These are phyloP conservation scores for Frankliniella intonsa DNA, from an alignment of 2,888 invertebrate species.

Conservation along the genomic window DNA sequence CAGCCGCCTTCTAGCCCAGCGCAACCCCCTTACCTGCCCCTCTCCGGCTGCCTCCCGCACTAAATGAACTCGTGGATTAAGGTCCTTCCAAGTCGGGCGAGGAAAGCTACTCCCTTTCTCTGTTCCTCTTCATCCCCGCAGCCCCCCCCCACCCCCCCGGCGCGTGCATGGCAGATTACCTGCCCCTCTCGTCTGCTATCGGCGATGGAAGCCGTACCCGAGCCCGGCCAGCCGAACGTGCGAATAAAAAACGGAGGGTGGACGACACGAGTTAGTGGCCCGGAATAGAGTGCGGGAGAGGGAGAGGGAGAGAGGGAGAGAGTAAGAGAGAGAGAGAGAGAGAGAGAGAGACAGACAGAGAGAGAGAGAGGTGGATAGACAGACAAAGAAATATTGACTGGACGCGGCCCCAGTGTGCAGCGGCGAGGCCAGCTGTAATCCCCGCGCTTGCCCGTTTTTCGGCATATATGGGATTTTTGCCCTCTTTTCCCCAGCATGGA, in stretches of 20 bases:
- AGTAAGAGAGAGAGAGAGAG: not conserved
- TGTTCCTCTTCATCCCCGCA: no score
- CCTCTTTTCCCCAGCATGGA: no score
- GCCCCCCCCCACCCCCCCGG: not conserved
- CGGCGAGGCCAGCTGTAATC: no score
- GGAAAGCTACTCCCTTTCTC: not conserved
- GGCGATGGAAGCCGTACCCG: not conserved
- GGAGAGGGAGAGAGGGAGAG: not conserved
- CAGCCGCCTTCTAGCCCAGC: not conserved
- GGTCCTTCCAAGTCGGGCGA: not conserved
- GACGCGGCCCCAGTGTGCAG: no score
- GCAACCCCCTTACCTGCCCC: not conserved
- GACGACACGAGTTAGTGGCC: no score
- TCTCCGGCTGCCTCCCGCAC: not conserved
- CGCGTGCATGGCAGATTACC: no score
- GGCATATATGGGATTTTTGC: no score
- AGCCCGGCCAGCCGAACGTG: not conserved
- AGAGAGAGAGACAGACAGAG: not conserved
- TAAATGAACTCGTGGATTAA: constrained; percentile 13
- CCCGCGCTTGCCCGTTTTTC: no score
- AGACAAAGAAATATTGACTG: not conserved
- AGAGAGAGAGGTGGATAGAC: not conserved
- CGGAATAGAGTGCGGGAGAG: not conserved
- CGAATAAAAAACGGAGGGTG: not conserved
- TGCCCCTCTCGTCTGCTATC: not conserved